Conservation (phyloP, 2,888 invertebrate species). For the Hemistola chrysoprasaria region DNA sequence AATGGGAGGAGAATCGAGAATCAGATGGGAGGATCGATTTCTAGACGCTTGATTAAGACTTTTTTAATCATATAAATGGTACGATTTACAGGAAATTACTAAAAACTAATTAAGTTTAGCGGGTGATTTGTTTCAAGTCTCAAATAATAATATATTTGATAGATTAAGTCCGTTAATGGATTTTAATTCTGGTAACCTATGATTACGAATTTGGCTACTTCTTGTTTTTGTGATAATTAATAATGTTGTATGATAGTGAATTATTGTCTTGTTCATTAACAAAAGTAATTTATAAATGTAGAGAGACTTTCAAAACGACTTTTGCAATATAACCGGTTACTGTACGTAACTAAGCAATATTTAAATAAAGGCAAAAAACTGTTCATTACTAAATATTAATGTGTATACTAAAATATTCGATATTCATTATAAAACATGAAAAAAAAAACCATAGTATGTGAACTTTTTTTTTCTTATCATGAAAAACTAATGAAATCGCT, state of each 20-base stretch:
- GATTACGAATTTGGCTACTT: slow-evolving; percentile 9
- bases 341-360: too few species aligned
- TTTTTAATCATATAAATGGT: slow-evolving; percentile 35
- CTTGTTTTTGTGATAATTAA: slow-evolving; percentile 11
- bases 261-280: neutral
- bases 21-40: slow-evolving; percentile 58
- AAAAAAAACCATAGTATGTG: too few species aligned
- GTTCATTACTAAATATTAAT: too few species aligned
- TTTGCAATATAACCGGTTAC: too few species aligned
- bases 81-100: slow-evolving; percentile 43
- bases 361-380: too few species aligned
- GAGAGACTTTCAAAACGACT: too few species aligned
- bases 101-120: slow-evolving; percentile 25
- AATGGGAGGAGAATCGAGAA: slow-evolving; percentile 62
- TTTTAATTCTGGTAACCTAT: slow-evolving; percentile 8
- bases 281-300: slow-evolving; percentile 1
- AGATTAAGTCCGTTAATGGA: slow-evolving; percentile 11
- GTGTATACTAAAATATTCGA: too few species aligned
- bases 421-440: too few species aligned
- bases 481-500: too few species aligned
- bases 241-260: slow-evolving; percentile 4
- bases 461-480: too few species aligned
- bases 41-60: slow-evolving; percentile 55
- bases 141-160: slow-evolving; percentile 5
- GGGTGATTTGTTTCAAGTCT: slow-evolving; percentile 2